Conservation (phyloP, 92 coral and sea anemone genomes). For the Umimayanthus kanabou region DNA sequence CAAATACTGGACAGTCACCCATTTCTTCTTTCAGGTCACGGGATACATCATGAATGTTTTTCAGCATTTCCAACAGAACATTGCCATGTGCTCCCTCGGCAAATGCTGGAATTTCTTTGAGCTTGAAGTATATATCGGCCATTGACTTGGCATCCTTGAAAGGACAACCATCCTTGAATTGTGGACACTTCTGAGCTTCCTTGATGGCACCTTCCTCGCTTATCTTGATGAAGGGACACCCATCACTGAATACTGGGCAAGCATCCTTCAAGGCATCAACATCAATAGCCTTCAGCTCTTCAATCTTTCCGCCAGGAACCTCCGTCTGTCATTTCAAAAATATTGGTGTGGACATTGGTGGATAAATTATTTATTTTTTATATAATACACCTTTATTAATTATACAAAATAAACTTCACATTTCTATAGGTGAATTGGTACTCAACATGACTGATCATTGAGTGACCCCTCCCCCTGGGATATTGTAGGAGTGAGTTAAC, state of each 20-base stretch:
- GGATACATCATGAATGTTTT: constrained; percentile 77
- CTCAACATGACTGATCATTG: no score
- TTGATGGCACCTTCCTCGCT: constrained; percentile 63
- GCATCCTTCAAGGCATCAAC: constrained; percentile 69
- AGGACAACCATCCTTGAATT: constrained; percentile 91
- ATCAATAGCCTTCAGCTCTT: constrained; percentile 60
- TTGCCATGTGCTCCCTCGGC: constrained; percentile 78
- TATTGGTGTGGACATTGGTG: neutral
- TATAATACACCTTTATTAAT: no score
- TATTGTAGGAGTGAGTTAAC: no score
- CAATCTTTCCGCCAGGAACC: constrained; percentile 65
- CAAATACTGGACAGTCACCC: constrained; percentile 94
- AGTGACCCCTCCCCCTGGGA: no score
- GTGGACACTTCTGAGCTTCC: constrained; percentile 86
- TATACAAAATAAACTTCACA: no score
- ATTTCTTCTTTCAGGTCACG: constrained; percentile 75
- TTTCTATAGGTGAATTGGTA: no score
- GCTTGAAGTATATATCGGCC: constrained; percentile 76
- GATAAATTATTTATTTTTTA: no score
- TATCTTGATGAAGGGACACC: constrained; percentile 85
- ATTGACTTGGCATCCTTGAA: constrained; percentile 73
- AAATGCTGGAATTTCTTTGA: constrained; percentile 71
- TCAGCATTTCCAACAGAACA: constrained; percentile 76
- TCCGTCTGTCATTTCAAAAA: constrained; percentile 59
- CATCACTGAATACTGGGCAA: constrained; percentile 94